Evolutionary conservation across 2,797 vertebrate species (phyloP), one percentile per base, ranked within the genome.

Genomic region (Periparus ater): DNA sequence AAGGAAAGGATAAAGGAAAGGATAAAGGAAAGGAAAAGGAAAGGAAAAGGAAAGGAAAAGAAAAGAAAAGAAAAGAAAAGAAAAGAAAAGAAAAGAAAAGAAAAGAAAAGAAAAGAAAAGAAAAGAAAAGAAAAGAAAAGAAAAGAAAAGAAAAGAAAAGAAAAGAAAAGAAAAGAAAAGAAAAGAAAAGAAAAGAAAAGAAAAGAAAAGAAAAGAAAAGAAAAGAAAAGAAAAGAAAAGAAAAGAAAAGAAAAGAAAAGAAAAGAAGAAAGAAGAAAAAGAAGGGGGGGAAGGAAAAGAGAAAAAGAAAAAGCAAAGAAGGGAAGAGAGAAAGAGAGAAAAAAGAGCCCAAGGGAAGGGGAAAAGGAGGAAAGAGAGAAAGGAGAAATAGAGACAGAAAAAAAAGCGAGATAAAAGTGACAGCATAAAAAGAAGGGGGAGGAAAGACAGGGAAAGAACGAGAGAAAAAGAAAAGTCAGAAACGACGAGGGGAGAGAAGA

Each of bases 401-500:
- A 10, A 23, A 21, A 25, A 26, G 8, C 4, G 29, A 42, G 15
- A 32, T 10, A 21, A 27, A 74, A n/a, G 7, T 7, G 30, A 20
- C 26, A 67, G 25, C 2, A 2, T 13, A n/a, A 20, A 30, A 30
- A 15, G 6, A 20, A 25, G 7, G 10, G 8, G 3, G 4, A 17
- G 5, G 1, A 7, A 44, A 45, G 19, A 27, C 10, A 8, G 13
- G 5, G 9, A 12, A n/a, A 45, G 44, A 19, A 40, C 0, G 19
- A 10, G 18, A 21, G 32, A 22, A 38, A 26, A n/a, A 27, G 6
- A 19, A 60, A 66, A 42, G 9, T 3, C 13, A 21, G n/a, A 29
- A 57, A 66, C 3, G 6, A 25, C 3, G 10, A 45, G 7, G 3
- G 1, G 1, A 0, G 12, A 2, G 5, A 6, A 9, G 17, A 7